Evolutionary conservation across 2,888 invertebrate genomes (phyloP), one percentile per base, ranked within the genome.

Genomic region (Empis livida): DNA sequence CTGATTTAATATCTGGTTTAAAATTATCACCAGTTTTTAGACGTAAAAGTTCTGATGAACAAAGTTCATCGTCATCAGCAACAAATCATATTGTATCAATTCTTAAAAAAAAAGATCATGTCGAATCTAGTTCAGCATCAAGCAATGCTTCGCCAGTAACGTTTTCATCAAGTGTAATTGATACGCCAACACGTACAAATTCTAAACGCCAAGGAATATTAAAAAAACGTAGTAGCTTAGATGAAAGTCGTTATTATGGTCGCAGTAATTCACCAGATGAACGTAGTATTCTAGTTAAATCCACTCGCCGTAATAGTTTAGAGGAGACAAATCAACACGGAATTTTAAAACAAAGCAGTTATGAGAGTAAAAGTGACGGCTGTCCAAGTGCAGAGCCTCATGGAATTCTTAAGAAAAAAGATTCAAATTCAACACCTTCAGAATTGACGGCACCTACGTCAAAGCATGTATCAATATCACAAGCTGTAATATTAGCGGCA

Each of bases 181-280:
- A 86, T 59, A 75, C 78, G 14, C 75, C 78, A 30, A 75, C 77
- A 48, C 61, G 53, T 14, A 53, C 50, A 16, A 73, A 72, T 46
- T 71, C 74, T 52, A 77, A 80, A 54, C 78, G 80, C 46, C 84
- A 84, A 64, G 87, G 87, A 42, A 89, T 88, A 61, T 72, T 87
- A 53, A 89, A 88, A 67, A 89, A 88, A 69, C 79, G 87, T 31
- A 79, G 85, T 48, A 88, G 88, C 60, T 71, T 89, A 55, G 88
- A 89, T 56, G 89, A 89, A 62, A 65, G 67, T 4, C 67, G 69
- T 14, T 68, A 67, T 51, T 69, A 67, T 46, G 67, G 66, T 11
- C 65, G 69, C 20, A 68, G 67, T 45, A 69, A 69, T 54, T 70
- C 69, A 38, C 69, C 69, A 2, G 69, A 69, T 46, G 69, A 69